Base-by-base conservation (phyloP, 2,888 invertebrate species). In the Nomada hirtipes region DNA sequence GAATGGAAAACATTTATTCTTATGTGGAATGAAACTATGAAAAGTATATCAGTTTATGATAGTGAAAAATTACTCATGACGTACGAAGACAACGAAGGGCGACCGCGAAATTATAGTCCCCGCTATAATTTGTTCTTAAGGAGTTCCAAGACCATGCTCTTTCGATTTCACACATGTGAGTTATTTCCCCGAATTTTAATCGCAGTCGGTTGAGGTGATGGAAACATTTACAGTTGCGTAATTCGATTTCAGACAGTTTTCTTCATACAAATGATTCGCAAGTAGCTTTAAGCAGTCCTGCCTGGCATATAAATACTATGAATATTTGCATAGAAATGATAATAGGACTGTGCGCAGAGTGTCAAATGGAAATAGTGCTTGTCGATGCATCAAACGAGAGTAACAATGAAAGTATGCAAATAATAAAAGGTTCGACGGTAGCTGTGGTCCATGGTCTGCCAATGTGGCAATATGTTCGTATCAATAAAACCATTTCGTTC, bases 1-100 rank as follows among this genome's bases (percentile, higher is more conserved):
- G 89, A 90, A 60, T 91, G 91, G 91, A 87, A 60, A 52, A 88
- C 89, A 0, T 91, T 90, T 55, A 26, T 82, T 2, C 10, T 91
- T 3, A 82, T 63, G 10, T 91, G 89, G 90, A 44, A 88, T 57
- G 53, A 71, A 7, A 42, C 0, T 3, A 42, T 7, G 4, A 20
- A 55, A 11, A 79, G 29, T 4, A 68, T 91, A 53, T 65, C 76
- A 0, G 36, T 91, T 9, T 88, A 86, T 53, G 82, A 90, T 63
- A 63, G 76, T 7, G 2, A 85, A 7, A 69, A 70, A 9, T 1
- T 77, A 13, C 63, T 87, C 11, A 57, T 87, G 36, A 64, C 63
- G 9, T 82, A 76, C 55, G 57, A 10, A 1, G 83, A 85, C 11
- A 0, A 1, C 0, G 42, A 71, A 9, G 1, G 18, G 0, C 61